phyloP scores from a whole-genome alignment of 2,113 vertebrate species.

The Zapornia atra region DNA sequence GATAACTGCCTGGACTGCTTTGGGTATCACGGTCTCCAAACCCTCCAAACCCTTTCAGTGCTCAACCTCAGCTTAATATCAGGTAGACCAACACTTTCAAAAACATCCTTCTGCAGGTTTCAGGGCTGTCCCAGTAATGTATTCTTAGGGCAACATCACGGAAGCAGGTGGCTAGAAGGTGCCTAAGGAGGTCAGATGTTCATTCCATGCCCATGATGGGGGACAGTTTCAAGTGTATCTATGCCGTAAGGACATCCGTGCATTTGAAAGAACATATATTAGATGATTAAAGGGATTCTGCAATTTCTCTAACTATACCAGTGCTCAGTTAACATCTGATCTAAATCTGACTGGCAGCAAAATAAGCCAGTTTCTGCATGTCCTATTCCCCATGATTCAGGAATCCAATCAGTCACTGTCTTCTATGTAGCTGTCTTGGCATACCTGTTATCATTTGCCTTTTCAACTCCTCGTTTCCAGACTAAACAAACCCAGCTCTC shows the following conservation, averaged over 20 bases:
- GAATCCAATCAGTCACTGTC: neutral
- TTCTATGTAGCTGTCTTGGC: neutral
- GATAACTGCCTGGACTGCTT: neutral
- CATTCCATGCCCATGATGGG: neutral
- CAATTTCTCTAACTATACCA: neutral
- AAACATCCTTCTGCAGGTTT: neutral
- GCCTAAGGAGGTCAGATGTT: neutral
- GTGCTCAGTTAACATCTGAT: neutral
- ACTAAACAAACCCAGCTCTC: conserved; percentile 11
- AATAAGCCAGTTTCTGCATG: neutral
- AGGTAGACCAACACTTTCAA: neutral
- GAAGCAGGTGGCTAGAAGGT: neutral
- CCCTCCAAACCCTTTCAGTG: neutral
- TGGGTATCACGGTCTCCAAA: neutral
- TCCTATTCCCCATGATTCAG: neutral
- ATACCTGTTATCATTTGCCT: conserved; percentile 11
- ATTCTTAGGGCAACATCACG: neutral
- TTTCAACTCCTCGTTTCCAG: conserved; percentile 12
- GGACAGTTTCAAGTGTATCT: neutral
- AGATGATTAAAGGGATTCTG: neutral
- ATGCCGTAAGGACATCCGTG: neutral
- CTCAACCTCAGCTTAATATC: neutral
- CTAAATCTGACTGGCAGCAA: neutral
- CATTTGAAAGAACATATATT: neutral
- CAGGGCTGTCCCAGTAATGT: neutral